Conservation (phyloP, 2,888 invertebrate species). For the Pomacea canaliculata region DNA sequence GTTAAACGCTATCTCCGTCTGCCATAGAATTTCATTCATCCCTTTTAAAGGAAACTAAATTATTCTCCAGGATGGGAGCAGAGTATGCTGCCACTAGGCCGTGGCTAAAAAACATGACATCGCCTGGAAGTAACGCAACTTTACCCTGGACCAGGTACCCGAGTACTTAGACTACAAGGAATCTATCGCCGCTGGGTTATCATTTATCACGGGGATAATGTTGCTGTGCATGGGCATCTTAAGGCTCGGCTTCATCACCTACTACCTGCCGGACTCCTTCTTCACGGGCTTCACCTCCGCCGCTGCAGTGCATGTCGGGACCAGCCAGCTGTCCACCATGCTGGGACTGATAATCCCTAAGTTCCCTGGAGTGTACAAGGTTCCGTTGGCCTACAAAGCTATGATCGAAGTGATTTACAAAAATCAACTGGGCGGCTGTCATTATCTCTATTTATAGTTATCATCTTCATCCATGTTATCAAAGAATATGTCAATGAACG, state of each 20-base stretch:
- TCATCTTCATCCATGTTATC: constrained; percentile 55
- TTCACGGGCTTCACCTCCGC: constrained; percentile 66
- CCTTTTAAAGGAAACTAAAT: no score
- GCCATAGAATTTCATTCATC: no score
- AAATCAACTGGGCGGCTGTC: constrained; percentile 54
- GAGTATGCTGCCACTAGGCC: constrained; percentile 42
- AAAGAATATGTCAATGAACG: constrained; percentile 65
- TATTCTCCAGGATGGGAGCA: constrained; percentile 39
- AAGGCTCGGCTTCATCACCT: constrained; percentile 65
- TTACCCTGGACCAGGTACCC: constrained; percentile 45
- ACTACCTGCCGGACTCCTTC: constrained; percentile 66
- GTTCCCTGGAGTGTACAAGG: constrained; percentile 58
- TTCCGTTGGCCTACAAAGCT: constrained; percentile 55
- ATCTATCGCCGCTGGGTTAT: constrained; percentile 53
- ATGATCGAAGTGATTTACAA: constrained; percentile 54
- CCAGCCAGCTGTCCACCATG: constrained; percentile 63
- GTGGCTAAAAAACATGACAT: constrained; percentile 36
- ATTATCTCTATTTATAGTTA: constrained; percentile 53
- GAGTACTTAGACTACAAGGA: constrained; percentile 60
- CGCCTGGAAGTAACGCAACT: constrained; percentile 27
- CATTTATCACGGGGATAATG: constrained; percentile 58
- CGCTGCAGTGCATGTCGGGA: constrained; percentile 64
- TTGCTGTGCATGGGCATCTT: constrained; percentile 60
- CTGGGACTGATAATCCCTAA: constrained; percentile 56
- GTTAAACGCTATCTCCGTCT: no score